These are phyloP conservation scores for Entosphenus tridentatus DNA, from an alignment of 2,113 vertebrate species.

Conservation along the genomic window DNA sequence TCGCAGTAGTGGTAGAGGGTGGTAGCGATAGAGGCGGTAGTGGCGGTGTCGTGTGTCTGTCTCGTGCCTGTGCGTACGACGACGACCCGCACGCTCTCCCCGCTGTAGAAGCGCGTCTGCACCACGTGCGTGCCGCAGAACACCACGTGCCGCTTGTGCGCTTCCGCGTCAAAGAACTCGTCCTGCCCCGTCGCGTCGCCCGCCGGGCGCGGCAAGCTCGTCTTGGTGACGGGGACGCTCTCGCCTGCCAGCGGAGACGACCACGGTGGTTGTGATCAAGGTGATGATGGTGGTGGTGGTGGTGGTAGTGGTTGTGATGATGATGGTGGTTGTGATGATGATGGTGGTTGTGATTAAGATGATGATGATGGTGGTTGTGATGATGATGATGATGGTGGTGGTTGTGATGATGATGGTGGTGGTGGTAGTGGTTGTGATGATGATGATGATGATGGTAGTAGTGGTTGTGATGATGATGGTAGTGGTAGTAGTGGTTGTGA, in stretches of 20 bases:
- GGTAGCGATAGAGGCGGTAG: too few species aligned
- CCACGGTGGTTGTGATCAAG: background rate
- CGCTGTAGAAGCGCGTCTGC: slow-evolving; percentile 87
- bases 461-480: too few species aligned
- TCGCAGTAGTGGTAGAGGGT: too few species aligned
- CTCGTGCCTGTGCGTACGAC: slow-evolving; percentile 67
- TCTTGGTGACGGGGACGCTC: slow-evolving; percentile 94
- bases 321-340: background rate
- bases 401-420: too few species aligned
- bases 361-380: too few species aligned
- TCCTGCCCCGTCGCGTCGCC: slow-evolving; percentile 24
- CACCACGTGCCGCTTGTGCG: slow-evolving; percentile 64
- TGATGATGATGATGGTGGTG: too few species aligned
- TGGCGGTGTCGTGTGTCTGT: too few species aligned
- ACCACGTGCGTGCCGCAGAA: slow-evolving; percentile 88
- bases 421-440: too few species aligned
- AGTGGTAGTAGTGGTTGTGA: too few species aligned
- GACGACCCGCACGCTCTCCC: slow-evolving; percentile 71
- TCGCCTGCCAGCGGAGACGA: slow-evolving; percentile 32
- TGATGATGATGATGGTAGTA: rapidly evolving
- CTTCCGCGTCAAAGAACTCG: slow-evolving; percentile 42
- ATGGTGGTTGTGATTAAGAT: too few species aligned
- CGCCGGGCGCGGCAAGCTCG: slow-evolving; percentile 57
- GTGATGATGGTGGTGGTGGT: too few species aligned
- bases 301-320: too few species aligned